phyloP scores from a whole-genome alignment of 2,888 invertebrate species.

The Noctua pronuba region DNA sequence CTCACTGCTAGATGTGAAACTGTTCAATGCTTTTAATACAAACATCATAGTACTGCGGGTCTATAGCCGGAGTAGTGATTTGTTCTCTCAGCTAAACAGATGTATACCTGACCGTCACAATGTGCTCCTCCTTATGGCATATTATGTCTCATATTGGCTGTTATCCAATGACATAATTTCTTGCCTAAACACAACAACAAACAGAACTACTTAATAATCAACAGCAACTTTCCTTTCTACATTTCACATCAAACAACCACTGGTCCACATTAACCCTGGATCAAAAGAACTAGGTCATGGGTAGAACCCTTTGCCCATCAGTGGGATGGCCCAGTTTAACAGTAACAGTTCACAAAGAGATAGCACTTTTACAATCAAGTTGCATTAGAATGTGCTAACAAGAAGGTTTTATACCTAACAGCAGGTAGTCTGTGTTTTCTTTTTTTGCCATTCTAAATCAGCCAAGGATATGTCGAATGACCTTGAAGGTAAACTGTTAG shows the following conservation, averaged over 20 bases:
- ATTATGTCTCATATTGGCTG: slow-evolving; percentile 22
- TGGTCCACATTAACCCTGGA: not conserved
- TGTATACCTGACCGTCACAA: slow-evolving; percentile 37
- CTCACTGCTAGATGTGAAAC: not conserved
- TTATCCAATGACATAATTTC: slow-evolving; percentile 36
- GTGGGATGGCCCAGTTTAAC: not conserved
- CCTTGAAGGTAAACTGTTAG: slow-evolving; percentile 9
- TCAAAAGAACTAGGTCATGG: not conserved
- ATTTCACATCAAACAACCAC: not conserved
- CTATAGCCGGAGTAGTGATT: not conserved
- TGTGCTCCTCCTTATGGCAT: slow-evolving; percentile 6
- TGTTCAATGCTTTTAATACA: not conserved
- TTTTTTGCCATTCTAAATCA: not conserved
- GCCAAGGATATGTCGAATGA: slow-evolving; percentile 6
- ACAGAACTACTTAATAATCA: slow-evolving; percentile 3
- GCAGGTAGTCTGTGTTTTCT: slow-evolving; percentile 1
- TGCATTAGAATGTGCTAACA: not conserved
- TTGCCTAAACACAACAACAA: slow-evolving; percentile 17
- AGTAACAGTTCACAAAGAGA: slow-evolving; percentile 7
- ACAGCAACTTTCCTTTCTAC: not conserved
- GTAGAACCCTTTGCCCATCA: not conserved
- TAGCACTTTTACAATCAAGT: not conserved
- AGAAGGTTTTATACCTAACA: not conserved
- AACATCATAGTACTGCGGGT: not conserved
- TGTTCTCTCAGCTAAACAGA: not conserved